Conservation (phyloP, 2,113 vertebrate genomes). For the Hippocampus zosterae region DNA sequence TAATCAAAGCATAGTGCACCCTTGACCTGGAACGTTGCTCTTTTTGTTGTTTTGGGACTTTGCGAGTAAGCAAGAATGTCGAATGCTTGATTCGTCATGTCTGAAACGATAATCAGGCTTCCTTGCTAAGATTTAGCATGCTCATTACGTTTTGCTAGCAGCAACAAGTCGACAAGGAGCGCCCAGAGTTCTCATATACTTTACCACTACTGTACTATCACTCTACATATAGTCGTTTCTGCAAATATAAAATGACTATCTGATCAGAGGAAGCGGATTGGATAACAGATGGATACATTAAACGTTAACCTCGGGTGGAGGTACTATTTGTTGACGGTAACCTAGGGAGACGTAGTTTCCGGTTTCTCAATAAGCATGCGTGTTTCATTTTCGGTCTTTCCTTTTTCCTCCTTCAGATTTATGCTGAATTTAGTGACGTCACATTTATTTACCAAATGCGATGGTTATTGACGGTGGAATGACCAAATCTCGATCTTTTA, state of each 20-base stretch:
- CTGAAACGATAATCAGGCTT: constrained; percentile 6
- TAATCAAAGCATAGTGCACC: not conserved
- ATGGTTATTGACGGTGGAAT: not conserved
- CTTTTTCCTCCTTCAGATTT: not conserved
- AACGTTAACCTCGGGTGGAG: not conserved
- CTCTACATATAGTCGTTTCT: not conserved
- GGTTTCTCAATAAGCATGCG: constrained; percentile 38
- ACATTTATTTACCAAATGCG: not conserved
- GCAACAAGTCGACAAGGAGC: not conserved
- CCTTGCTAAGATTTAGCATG: constrained; percentile 28
- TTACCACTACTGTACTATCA: too few relatives aligned
- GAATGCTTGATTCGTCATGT: constrained; percentile 64
- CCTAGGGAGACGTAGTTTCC: constrained; percentile 47
- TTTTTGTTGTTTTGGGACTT: constrained; percentile 78
- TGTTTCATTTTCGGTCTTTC: too few relatives aligned
- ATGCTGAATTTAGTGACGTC: too few relatives aligned
- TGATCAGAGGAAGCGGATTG: too few relatives aligned
- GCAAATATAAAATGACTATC: not conserved
- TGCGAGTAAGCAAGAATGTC: constrained; percentile 76
- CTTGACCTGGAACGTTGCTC: constrained; percentile 84
- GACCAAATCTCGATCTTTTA: not conserved
- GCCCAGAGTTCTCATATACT: not conserved
- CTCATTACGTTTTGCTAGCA: constrained; percentile 13
- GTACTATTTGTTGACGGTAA: constrained; percentile 48
- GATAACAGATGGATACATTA: too few relatives aligned